phyloP scores from a whole-genome alignment of 2,888 invertebrate species.

The Orthosia incerta region DNA sequence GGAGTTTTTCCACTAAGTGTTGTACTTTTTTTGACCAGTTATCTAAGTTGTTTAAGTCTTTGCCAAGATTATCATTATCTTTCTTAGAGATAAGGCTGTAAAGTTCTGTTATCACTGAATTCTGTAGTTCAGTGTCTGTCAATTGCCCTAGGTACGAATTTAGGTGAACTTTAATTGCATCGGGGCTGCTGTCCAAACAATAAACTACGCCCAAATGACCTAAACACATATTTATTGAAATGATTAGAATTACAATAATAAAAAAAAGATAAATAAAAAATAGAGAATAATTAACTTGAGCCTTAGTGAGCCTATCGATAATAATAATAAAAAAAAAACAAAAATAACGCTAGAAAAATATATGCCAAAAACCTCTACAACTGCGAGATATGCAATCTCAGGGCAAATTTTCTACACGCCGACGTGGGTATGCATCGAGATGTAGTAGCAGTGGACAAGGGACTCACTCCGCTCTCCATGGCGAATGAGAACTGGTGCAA shows the following conservation, averaged over 20 bases:
- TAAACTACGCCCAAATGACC: background rate
- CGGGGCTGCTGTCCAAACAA: background rate
- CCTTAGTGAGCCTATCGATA: no score
- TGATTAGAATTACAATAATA: background rate
- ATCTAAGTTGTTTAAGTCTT: background rate
- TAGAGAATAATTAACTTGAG: no score
- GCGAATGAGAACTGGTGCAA: no score
- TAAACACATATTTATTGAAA: background rate
- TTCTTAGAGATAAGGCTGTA: background rate
- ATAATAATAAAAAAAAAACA: no score
- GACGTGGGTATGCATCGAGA: no score
- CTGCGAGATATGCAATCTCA: no score
- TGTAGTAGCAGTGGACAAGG: no score
- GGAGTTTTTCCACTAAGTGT: background rate
- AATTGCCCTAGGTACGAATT: background rate
- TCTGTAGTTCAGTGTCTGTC: background rate
- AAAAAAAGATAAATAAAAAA: no score
- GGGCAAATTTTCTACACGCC: no score
- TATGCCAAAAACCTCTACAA: no score
- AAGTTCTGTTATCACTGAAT: background rate
- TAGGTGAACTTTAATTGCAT: background rate
- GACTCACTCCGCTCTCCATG: no score
- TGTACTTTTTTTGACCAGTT: background rate
- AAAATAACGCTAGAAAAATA: no score
- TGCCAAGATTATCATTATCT: background rate